Base-by-base conservation (phyloP, 2,888 invertebrate species). In the Apamea crenata region DNA sequence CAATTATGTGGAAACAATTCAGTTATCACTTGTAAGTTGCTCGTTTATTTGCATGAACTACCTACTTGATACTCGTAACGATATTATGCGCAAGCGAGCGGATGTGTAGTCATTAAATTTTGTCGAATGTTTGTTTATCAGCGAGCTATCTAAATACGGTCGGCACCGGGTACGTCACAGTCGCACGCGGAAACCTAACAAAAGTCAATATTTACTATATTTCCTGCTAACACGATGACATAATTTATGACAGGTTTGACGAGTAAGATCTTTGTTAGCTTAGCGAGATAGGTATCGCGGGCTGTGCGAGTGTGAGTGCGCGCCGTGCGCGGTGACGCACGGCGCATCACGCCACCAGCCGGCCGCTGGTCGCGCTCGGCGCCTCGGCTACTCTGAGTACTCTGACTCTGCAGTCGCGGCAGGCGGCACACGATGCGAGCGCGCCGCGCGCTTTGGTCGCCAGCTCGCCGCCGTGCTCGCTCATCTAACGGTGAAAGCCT, bases 291-390 rank as follows among this genome's bases (percentile, higher is more conserved):
- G 68, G 81, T 78, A 78, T 66, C 56, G 74, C 66, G 67, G 10
- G 74, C 50, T 47, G 59, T 44, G 44, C 40, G 32, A 7, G 80
- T 76, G 84, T 70, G 79, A 16, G 84, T 66, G 83, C 65, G 77
- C 78, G 87, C 74, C 88, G 84, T 66, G 83, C 65, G 77, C 78
- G 87, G 75, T 89, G 89, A 86, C 89, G 84, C 85, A 85, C 80
- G 77, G 59, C 65, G 79, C 84, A 85, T 89, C 86, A 82, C 87
- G 89, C 90, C 89, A 84, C 86, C 73, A 47, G 50, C 21, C 8
- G 25, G 56, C 12, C 53, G 21, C 47, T 0, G 47, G 3, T 2
- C 47, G 14, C 47, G 3, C 14, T 21, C 7, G 21, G 21, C 25
- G 7, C 36, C 10, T 40, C 18, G 6, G 7, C 40, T 40, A 40